A percentile compares a stretch with the other conserved stretches of the same genome.
Evolutionary conservation across 2,888 invertebrate species (phyloP).

Genomic region (Drosophila anomalipes): DNA sequence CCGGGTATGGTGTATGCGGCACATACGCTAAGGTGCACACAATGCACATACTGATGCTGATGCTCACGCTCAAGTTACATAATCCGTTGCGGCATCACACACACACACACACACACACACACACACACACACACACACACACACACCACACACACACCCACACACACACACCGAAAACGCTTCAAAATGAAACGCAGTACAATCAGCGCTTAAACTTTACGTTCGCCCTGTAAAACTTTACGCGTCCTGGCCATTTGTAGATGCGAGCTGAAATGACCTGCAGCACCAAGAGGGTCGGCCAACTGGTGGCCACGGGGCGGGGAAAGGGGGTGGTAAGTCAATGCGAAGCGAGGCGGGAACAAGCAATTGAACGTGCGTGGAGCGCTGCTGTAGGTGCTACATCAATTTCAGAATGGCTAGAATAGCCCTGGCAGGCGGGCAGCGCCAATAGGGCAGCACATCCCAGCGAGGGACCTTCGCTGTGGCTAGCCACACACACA

Average conservation of each 20-base stretch:
- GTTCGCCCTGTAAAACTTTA: constrained; percentile 74
- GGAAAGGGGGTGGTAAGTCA: constrained; percentile 26
- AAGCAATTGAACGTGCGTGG: constrained; percentile 66
- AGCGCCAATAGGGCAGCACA: constrained; percentile 35
- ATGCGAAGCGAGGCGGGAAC: constrained; percentile 40
- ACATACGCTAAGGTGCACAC: constrained; percentile 21
- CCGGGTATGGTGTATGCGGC: constrained; percentile 16
- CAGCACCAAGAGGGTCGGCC: constrained; percentile 27
- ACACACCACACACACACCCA: constrained; percentile 2
- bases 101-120: constrained; percentile 1
- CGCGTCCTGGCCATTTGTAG: constrained; percentile 51
- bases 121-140: constrained; percentile 18
- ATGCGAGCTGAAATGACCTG: constrained; percentile 61
- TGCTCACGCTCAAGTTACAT: constrained; percentile 56
- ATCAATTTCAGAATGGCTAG: constrained; percentile 75
- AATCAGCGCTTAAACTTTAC: constrained; percentile 76
- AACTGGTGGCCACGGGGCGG: neutral
- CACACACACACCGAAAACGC: neutral
- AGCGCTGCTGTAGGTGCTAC: constrained; percentile 73
- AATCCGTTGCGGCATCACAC: constrained; percentile 36
- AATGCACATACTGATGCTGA: neutral
- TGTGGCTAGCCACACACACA: constrained; percentile 21
- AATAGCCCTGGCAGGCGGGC: constrained; percentile 38
- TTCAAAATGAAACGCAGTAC: constrained; percentile 38
- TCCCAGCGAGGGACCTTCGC: constrained; percentile 55